Evolutionary conservation across 2,888 invertebrate species (phyloP), one percentile per base, ranked within the genome.

Genomic region (Andrena dorsata): DNA sequence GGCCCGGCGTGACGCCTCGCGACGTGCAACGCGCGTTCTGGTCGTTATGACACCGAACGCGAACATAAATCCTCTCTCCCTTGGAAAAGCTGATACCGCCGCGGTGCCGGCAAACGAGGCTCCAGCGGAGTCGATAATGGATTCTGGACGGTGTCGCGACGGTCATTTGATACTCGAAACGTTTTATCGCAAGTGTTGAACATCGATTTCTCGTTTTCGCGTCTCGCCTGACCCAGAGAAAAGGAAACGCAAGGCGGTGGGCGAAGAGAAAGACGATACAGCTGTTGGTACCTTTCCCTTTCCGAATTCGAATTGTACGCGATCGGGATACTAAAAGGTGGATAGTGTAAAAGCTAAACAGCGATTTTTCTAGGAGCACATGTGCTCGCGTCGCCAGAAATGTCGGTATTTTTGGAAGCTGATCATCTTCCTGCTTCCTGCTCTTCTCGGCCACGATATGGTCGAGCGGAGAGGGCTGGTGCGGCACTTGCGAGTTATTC

Each of bases 31-130:
- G 71, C 80, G 76, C 63, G 65, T 63, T 32, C 76, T 28, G 68
- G 80, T 84, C 84, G 85, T 82, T 84, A 83, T 47, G 76, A 66
- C 72, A 30, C 87, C 85, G 86, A 90, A 88, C 85, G 82, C 80
- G 41, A n/a, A 78, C 87, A 91, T 91, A 91, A 92, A 92, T 92
- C 89, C 78, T 88, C 58, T 63, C 51, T 32, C 56, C 47, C 35
- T 20, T 75, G 61, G 56, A 63, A 51, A 16, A 41, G 41, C 53
- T 47, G 81, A 74, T 82, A 79, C 28, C 71, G 13, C 61, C 51
- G 35, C 53, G 47, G 49, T 41, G 16, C 41, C 41, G 1, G 68
- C 51, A 69, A 85, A 85, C 71, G 61, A 80, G 75, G 56, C 16
- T 49, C 49, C 13, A 32, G 68, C 10, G 51, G 20, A 51, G 28